Conservation (phyloP, 2,888 invertebrate genomes). For the Volucella inanis region DNA sequence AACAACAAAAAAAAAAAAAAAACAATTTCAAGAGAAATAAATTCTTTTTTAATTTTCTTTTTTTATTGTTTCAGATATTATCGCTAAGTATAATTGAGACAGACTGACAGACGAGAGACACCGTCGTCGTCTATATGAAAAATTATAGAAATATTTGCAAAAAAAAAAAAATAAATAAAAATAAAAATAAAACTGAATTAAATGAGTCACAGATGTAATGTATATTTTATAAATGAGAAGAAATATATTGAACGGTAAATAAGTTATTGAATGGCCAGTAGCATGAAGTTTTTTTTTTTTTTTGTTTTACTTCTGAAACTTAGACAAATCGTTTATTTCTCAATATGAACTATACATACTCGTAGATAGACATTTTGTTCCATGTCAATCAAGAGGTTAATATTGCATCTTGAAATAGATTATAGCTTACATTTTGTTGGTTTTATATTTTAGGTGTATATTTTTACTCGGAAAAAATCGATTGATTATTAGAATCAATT, state of each 20-base stretch:
- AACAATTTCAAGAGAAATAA: constrained; percentile 45
- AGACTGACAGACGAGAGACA: constrained; percentile 73
- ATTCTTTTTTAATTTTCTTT: constrained; percentile 73
- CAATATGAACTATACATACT: constrained; percentile 4
- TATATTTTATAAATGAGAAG: constrained; percentile 32
- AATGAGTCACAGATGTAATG: constrained; percentile 61
- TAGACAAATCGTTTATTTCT: constrained; percentile 24
- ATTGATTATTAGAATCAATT: too few species aligned
- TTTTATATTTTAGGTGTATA: too few species aligned
- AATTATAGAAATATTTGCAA: constrained; percentile 39
- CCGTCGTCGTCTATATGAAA: constrained; percentile 67
- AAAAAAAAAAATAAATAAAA: constrained; percentile 8
- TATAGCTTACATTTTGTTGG: not conserved
- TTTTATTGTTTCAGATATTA: constrained; percentile 75
- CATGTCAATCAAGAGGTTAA: constrained; percentile 32
- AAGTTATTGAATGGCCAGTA: constrained; percentile 64
- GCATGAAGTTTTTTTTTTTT: constrained; percentile 57
- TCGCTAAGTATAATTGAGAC: constrained; percentile 75
- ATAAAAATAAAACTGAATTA: constrained; percentile 27
- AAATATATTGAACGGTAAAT: constrained; percentile 28
- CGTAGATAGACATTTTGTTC: constrained; percentile 29
- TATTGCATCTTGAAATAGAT: constrained; percentile 15
- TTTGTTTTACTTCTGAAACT: not conserved
- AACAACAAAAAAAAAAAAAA: too few species aligned
- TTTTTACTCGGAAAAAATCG: too few species aligned